Percentiles rank a stretch among this genome's conserved stretches.
phyloP scores from a whole-genome alignment of 2,113 vertebrate species.

The Anarhynchus alexandrinus region DNA sequence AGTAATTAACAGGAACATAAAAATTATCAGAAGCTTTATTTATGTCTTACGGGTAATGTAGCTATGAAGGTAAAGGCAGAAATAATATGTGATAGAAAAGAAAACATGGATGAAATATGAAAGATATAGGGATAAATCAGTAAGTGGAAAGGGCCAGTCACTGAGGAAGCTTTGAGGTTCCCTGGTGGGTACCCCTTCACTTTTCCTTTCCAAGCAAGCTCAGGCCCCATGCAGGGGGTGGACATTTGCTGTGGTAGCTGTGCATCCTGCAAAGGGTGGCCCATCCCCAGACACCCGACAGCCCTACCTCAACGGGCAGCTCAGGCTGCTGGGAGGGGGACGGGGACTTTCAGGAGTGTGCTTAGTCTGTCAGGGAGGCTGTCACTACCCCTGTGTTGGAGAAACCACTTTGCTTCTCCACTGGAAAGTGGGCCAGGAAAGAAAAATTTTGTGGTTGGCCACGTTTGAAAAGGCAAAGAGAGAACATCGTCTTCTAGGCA shows the following conservation, averaged over 20 bases:
- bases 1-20: background rate
- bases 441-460: background rate
- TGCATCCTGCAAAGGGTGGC: background rate
- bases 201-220: background rate
- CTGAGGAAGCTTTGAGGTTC: background rate
- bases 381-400: background rate
- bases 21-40: background rate
- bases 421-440: background rate
- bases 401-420: background rate
- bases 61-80: background rate
- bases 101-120: background rate
- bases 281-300: background rate
- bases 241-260: background rate
- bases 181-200: background rate
- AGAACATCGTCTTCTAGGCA: background rate
- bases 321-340: background rate
- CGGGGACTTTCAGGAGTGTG: rapidly evolving
- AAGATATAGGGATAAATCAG: background rate
- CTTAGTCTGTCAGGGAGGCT: background rate
- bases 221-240: no score
- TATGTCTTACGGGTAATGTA: background rate
- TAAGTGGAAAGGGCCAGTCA: background rate
- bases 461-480: background rate
- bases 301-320: rapidly evolving
- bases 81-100: background rate